Evolutionary conservation across 2,888 invertebrate genomes (phyloP).

Genomic region (Nesidiocoris tenuis): DNA sequence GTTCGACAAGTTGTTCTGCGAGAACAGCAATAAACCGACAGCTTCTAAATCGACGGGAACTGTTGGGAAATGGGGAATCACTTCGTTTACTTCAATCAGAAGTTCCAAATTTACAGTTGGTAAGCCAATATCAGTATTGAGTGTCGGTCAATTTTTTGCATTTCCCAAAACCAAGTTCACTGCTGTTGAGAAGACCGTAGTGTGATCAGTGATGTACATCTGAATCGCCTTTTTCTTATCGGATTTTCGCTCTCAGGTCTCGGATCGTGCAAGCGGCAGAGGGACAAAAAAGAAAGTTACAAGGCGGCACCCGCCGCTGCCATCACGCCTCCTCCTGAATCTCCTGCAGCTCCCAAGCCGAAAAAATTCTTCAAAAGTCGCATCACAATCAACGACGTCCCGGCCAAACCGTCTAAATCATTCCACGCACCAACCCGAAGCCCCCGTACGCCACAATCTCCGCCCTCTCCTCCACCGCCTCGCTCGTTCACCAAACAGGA

Average conservation of each 20-base stretch:
- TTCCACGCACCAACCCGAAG: slow-evolving; percentile 43
- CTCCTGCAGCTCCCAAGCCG: slow-evolving; percentile 62
- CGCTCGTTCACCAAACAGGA: slow-evolving; percentile 44
- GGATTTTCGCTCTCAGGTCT: no score
- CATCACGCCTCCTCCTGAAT: slow-evolving; percentile 31
- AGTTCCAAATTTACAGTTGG: slow-evolving; percentile 57
- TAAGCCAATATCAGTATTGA: slow-evolving; percentile 35
- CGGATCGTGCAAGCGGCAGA: slow-evolving; percentile 10
- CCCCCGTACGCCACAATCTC: slow-evolving; percentile 33
- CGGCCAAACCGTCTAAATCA: slow-evolving; percentile 39
- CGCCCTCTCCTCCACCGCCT: slow-evolving; percentile 40
- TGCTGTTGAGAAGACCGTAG: no score
- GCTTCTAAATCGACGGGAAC: slow-evolving; percentile 87
- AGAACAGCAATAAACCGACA: slow-evolving; percentile 82
- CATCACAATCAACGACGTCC: slow-evolving; percentile 58
- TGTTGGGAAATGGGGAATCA: slow-evolving; percentile 92
- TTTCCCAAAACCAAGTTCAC: not conserved
- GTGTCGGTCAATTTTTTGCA: not conserved
- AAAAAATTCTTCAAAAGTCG: slow-evolving; percentile 89
- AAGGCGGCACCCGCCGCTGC: slow-evolving; percentile 9
- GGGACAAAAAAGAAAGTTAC: slow-evolving; percentile 31
- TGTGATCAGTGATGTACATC: no score
- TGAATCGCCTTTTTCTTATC: no score
- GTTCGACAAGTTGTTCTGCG: slow-evolving; percentile 67
- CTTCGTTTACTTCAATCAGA: slow-evolving; percentile 86